Evolutionary conservation across 2,113 vertebrate genomes (phyloP).

Genomic region (Equus quagga): DNA sequence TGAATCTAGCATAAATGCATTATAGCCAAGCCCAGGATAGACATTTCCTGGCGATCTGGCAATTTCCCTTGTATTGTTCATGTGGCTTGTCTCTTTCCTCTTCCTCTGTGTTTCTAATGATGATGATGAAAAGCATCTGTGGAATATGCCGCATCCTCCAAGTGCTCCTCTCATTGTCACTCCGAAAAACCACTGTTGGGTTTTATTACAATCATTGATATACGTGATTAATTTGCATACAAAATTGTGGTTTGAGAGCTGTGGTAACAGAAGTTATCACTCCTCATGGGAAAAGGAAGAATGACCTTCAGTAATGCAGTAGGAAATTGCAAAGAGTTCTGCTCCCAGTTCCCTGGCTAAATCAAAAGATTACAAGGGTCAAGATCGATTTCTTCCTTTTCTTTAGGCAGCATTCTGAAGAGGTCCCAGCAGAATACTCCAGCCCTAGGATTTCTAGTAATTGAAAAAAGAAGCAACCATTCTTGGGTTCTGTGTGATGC

Average conservation of each 20-base stretch:
- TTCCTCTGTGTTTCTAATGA: conserved; percentile 36
- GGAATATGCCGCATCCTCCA: neutral
- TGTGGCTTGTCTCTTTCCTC: neutral
- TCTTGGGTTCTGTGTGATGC: neutral
- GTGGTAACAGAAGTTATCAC: neutral
- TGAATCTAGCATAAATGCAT: conserved; percentile 34
- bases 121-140: conserved; percentile 19
- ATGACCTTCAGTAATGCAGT: neutral
- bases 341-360: neutral
- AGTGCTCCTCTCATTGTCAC: neutral
- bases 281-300: conserved; percentile 3
- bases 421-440: conserved; percentile 9
- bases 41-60: conserved; percentile 47
- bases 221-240: neutral
- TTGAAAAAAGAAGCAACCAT: neutral
- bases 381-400: conserved; percentile 27
- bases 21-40: neutral
- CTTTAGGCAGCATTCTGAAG: neutral
- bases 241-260: conserved; percentile 1
- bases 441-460: conserved; percentile 2
- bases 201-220: neutral
- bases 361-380: conserved; percentile 25
- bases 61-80: neutral
- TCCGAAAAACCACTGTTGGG: neutral
- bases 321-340: conserved; percentile 11